These are phyloP conservation scores for Calliopsis andreniformis DNA, from an alignment of 1,140 invertebrate genomes.

Conservation along the genomic window DNA sequence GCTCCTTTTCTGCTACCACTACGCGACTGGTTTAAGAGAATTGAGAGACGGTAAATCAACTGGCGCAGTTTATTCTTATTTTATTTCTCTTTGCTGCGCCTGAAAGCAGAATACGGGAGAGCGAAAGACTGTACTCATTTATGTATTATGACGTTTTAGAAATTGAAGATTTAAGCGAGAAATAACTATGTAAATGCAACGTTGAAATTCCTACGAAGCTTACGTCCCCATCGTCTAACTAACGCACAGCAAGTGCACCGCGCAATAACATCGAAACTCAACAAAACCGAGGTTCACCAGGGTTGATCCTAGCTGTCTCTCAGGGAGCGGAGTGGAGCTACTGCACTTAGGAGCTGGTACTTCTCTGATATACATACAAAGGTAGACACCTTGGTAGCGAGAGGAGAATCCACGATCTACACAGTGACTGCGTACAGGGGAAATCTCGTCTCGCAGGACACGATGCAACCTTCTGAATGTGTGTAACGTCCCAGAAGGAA, in stretches of 20 bases:
- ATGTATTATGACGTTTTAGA: not conserved
- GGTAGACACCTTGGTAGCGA: constrained; percentile 19
- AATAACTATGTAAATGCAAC: not conserved
- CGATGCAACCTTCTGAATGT: constrained; percentile 8
- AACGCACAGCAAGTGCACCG: constrained; percentile 1
- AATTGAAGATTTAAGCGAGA: not conserved
- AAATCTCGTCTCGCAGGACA: constrained; percentile 31
- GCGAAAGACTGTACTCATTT: no score
- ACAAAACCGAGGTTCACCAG: constrained; percentile 1
- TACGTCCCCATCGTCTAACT: not conserved
- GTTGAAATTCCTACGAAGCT: not conserved
- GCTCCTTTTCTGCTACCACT: not conserved
- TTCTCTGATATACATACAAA: not conserved
- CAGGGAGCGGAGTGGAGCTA: constrained; percentile 24
- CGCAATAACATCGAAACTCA: not conserved
- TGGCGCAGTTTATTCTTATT: no score
- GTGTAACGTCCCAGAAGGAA: constrained; percentile 20
- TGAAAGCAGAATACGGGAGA: no score
- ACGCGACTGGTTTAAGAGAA: no score
- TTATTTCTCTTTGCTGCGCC: no score
- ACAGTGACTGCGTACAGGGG: constrained; percentile 11
- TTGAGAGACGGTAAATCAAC: no score
- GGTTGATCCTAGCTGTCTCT: constrained; percentile 7
- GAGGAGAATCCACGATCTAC: constrained; percentile 3
- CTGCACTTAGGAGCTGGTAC: not conserved